These are phyloP conservation scores for Synergus itoensis DNA, from an alignment of 2,888 invertebrate species.

Conservation along the genomic window DNA sequence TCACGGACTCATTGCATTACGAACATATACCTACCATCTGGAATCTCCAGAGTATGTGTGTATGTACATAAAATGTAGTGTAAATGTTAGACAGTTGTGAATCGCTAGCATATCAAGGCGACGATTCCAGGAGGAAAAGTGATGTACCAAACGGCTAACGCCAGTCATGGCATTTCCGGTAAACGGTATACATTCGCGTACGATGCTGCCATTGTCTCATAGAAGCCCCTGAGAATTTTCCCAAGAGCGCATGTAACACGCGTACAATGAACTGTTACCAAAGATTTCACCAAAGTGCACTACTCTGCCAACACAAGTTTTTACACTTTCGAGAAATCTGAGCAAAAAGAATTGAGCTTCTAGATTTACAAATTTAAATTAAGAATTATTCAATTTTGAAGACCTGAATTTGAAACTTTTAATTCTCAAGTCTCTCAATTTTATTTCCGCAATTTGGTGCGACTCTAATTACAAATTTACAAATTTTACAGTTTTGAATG, in stretches of 20 bases:
- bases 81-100: slow-evolving; percentile 5
- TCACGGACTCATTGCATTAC: background rate
- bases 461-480: too few relatives aligned
- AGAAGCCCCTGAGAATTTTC: slow-evolving; percentile 73
- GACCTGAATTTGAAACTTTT: too few relatives aligned
- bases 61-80: background rate
- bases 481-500: too few relatives aligned
- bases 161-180: slow-evolving; percentile 69
- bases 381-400: too few relatives aligned
- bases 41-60: background rate
- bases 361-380: background rate
- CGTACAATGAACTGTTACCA: slow-evolving; percentile 70
- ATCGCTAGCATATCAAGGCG: slow-evolving; percentile 17
- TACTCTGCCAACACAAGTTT: slow-evolving; percentile 18
- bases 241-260: slow-evolving; percentile 68
- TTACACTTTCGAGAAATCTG: slow-evolving; percentile 27
- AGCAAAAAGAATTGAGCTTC: slow-evolving; percentile 6
- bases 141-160: slow-evolving; percentile 69
- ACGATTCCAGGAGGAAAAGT: slow-evolving; percentile 62
- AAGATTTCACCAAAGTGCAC: slow-evolving; percentile 64
- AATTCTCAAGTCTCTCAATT: too few relatives aligned
- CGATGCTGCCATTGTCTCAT: slow-evolving; percentile 68
- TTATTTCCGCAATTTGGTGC: too few relatives aligned
- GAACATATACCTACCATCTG: background rate
- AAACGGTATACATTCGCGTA: slow-evolving; percentile 70